These are phyloP conservation scores for Amphiprion clarkii DNA, from an alignment of 2,797 vertebrate species.

Conservation along the genomic window DNA sequence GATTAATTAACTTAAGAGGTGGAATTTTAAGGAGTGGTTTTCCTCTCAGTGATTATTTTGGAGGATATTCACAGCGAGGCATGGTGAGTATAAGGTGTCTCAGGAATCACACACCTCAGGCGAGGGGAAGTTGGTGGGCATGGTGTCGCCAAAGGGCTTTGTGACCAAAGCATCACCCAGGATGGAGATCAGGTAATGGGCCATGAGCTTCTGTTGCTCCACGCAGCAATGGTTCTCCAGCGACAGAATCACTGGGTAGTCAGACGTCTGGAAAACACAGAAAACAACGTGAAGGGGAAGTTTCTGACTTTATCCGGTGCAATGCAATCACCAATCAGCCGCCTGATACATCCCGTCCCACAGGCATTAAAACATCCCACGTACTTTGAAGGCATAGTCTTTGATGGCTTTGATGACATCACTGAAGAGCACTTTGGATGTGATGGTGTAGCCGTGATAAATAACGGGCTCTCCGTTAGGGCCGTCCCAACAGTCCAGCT, in stretches of 20 bases:
- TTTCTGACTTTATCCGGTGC: neutral
- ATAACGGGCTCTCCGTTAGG: conserved; percentile 92
- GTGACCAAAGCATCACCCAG: conserved; percentile 90
- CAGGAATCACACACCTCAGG: conserved; percentile 87
- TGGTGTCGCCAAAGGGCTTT: conserved; percentile 82
- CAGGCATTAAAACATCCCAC: conserved; percentile 22
- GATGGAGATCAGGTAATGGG: conserved; percentile 87
- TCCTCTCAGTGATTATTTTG: conserved; percentile 15
- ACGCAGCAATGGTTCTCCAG: conserved; percentile 96
- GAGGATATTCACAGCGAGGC: neutral
- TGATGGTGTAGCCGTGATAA: conserved; percentile 97
- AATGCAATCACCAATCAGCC: neutral
- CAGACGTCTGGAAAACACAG: conserved; percentile 86
- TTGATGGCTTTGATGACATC: conserved; percentile 94
- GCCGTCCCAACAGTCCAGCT: conserved; percentile 97
- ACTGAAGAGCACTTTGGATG: conserved; percentile 95
- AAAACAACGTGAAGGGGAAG: neutral
- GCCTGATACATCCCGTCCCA: neutral
- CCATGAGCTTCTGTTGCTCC: conserved; percentile 94
- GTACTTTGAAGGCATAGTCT: conserved; percentile 95
- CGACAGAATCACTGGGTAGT: conserved; percentile 95
- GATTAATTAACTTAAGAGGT: conserved; percentile 24
- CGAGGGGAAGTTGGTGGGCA: conserved; percentile 88
- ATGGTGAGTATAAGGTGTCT: neutral
- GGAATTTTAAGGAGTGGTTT: conserved; percentile 33